A percentile compares a stretch with the other conserved stretches of the same genome.
These are phyloP conservation scores for Drosophila helvetica DNA, from an alignment of 2,888 invertebrate species.

Conservation along the genomic window DNA sequence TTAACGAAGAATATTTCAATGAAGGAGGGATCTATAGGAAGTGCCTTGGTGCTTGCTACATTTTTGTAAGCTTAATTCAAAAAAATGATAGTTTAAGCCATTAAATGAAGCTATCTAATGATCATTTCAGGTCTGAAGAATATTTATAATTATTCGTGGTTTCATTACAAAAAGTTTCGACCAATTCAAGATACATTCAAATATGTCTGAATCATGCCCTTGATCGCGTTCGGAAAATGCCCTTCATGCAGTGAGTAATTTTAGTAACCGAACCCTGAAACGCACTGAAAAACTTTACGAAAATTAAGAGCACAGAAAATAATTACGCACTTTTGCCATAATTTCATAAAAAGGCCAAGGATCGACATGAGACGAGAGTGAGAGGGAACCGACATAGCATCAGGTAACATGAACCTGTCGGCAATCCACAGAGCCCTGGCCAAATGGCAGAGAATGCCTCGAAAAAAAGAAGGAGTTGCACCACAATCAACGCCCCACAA, in stretches of 20 bases:
- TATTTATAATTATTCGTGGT: too few relatives aligned
- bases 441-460: conserved; percentile 38
- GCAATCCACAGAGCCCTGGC: conserved; percentile 52
- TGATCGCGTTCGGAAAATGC: conserved; percentile 1
- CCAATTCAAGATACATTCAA: too few relatives aligned
- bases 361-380: conserved; percentile 32
- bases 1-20: too few relatives aligned
- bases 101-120: too few relatives aligned
- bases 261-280: conserved; percentile 60
- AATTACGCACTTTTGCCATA: conserved; percentile 81
- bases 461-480: conserved; percentile 72
- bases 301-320: conserved; percentile 80
- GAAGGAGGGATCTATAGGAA: too few relatives aligned
- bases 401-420: conserved; percentile 78
- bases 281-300: conserved; percentile 30
- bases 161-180: too few relatives aligned
- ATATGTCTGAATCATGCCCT: background rate
- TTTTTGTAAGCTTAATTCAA: too few relatives aligned
- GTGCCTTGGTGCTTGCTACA: too few relatives aligned
- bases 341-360: conserved; percentile 68
- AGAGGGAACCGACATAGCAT: conserved; percentile 32
- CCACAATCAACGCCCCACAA: conserved; percentile 76
- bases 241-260: conserved; percentile 45
- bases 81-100: too few relatives aligned
- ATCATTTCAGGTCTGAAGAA: too few relatives aligned